phyloP scores from a whole-genome alignment of 2,113 vertebrate species.

The Oceanites oceanicus region DNA sequence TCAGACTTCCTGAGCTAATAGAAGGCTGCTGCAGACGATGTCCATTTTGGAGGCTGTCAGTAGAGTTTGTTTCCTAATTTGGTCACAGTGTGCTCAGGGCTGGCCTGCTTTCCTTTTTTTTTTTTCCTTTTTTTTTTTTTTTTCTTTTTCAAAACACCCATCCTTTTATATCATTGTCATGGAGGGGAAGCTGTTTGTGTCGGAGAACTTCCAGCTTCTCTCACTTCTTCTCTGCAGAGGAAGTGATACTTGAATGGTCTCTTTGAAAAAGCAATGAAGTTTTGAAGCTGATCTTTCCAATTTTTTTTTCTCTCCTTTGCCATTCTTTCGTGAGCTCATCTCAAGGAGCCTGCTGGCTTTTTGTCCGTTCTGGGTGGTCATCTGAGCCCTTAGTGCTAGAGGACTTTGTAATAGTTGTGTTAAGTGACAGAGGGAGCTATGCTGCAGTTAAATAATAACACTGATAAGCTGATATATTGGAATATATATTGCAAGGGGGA shows the following conservation, averaged over 20 bases:
- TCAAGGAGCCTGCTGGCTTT: not conserved
- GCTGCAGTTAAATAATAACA: not conserved
- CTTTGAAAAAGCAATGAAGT: not conserved
- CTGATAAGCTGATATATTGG: not conserved
- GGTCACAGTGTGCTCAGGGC: constrained; percentile 67
- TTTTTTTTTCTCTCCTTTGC: not conserved
- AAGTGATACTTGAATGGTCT: constrained; percentile 58
- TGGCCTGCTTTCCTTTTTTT: constrained; percentile 62
- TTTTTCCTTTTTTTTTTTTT: not conserved
- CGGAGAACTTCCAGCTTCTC: constrained; percentile 42
- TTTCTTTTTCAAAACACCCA: not conserved
- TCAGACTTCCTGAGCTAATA: constrained; percentile 52
- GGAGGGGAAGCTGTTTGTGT: constrained; percentile 70
- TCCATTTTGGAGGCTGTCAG: constrained; percentile 50
- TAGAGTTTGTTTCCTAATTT: constrained; percentile 78
- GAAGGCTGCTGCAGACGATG: not conserved
- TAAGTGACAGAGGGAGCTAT: not conserved
- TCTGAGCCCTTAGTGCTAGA: not conserved
- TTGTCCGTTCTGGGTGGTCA: not conserved
- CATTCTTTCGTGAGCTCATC: not conserved
- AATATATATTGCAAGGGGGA: not conserved
- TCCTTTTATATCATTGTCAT: constrained; percentile 33
- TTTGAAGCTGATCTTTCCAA: not conserved
- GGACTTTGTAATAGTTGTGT: not conserved
- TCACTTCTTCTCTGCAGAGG: constrained; percentile 68